phyloP scores from a whole-genome alignment of 2,113 vertebrate species.

The Globicephala melas region DNA sequence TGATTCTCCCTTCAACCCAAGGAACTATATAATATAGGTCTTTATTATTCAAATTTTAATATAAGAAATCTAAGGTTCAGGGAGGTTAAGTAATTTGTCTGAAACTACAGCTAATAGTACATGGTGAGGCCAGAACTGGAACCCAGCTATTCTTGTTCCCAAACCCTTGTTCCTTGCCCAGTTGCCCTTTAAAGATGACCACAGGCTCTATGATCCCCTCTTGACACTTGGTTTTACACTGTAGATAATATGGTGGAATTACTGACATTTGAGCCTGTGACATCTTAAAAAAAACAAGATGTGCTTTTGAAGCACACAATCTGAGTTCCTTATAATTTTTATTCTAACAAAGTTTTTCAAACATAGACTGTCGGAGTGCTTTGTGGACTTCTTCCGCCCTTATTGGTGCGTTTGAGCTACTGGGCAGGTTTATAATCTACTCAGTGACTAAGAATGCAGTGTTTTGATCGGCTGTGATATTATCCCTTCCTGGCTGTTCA shows the following conservation, averaged over 20 bases:
- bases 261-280: neutral
- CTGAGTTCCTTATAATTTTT: slow-evolving; percentile 40
- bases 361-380: neutral
- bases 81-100: neutral
- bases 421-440: slow-evolving; percentile 74
- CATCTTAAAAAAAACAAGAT: neutral
- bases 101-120: neutral
- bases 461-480: slow-evolving; percentile 70
- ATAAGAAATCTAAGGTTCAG: neutral
- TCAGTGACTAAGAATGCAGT: slow-evolving; percentile 64
- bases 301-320: neutral
- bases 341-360: slow-evolving; percentile 37
- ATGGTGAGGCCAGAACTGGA: neutral
- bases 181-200: neutral
- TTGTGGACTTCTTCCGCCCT: slow-evolving; percentile 42
- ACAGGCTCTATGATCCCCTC: neutral
- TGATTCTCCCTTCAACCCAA: neutral
- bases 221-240: neutral
- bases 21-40: neutral
- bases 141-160: no score
- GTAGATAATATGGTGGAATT: neutral
- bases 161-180: neutral
- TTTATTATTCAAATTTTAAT: neutral
- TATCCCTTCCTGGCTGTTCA: slow-evolving; percentile 69
- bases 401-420: slow-evolving; percentile 47